Evolutionary conservation across 2,113 vertebrate genomes (phyloP).

Genomic region (Actinemys pallida): DNA sequence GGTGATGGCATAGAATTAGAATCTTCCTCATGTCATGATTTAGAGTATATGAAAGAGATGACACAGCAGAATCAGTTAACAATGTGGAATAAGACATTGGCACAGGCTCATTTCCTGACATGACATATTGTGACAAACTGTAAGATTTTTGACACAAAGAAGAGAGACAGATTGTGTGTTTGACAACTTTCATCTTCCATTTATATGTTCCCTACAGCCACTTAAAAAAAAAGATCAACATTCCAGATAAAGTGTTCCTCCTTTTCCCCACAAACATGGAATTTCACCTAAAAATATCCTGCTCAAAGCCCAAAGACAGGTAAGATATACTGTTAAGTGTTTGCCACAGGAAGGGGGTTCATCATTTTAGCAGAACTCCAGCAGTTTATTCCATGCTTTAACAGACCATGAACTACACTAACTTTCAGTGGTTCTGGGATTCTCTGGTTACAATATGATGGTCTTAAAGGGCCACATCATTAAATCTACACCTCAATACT

Average conservation of each 20-base stretch:
- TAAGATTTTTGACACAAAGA: not conserved
- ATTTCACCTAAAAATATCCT: too few species aligned
- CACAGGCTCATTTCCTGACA: not conserved
- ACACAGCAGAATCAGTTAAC: not conserved
- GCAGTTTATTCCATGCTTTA: not conserved
- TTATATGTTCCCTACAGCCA: too few species aligned
- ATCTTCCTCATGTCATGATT: not conserved
- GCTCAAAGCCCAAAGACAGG: not conserved
- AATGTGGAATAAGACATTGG: not conserved
- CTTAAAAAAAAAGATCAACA: too few species aligned
- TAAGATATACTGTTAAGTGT: not conserved
- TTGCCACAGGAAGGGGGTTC: not conserved
- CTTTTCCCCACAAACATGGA: too few species aligned
- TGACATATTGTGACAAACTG: not conserved
- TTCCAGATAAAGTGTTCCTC: too few species aligned
- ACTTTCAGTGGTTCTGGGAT: not conserved
- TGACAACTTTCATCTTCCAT: too few species aligned
- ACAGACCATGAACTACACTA: not conserved
- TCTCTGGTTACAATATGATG: not conserved
- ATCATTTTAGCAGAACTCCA: not conserved
- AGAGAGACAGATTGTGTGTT: fast-evolving
- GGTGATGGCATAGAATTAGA: not conserved
- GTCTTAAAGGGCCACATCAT: not conserved
- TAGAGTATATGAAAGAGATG: not conserved
- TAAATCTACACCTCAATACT: not conserved